Evolutionary conservation across 2,797 vertebrate species (phyloP), one percentile per base, ranked within the genome.

Genomic region (Buceros bicornis): DNA sequence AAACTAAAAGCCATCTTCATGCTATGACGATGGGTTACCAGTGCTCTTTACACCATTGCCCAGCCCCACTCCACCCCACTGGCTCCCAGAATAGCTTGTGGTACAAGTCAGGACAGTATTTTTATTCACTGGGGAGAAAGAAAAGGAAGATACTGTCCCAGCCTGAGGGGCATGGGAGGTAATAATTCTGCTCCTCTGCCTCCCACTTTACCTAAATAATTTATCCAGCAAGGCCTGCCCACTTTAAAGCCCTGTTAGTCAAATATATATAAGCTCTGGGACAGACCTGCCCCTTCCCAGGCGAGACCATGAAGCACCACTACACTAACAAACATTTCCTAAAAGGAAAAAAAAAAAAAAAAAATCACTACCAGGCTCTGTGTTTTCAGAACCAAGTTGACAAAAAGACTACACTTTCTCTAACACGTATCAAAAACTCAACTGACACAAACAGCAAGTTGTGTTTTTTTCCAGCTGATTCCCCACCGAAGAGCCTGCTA

Each of bases 401-500:
- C 4, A 2, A 88, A 29, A 47, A 73, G 25, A 78, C 3, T 18
- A 25, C 8, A 26, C 29, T 40, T 82, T 54, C 56, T 70, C 51
- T 31, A 86, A 25, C 28, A 33, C 17, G 58, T 54, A 60, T 2
- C n/a, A 81, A 77, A 87, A 82, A 25, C 43, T 43, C 53, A 66
- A 31, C 57, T 21, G 65, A 81, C 67, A 83, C 15, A 86, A 64
- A 94, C 93, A 93, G 60, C 61, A 86, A 91, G 53, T 10, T 43
- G 16, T 57, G 60, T 67, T 87, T 90, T 65, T 76, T 54, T 37
- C 74, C 60, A 62, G 71, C n/a, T 56, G 81, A 82, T 92, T 56
- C 66, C 67, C 50, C 53, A 47, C 65, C 64, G 74, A 17, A 87
- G 93, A 94, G 58, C 66, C 74, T 72, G 29, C 70, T 54, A 82